Evolutionary conservation across 2,113 vertebrate genomes (phyloP), one percentile per base, ranked within the genome.

Genomic region (human): DNA sequence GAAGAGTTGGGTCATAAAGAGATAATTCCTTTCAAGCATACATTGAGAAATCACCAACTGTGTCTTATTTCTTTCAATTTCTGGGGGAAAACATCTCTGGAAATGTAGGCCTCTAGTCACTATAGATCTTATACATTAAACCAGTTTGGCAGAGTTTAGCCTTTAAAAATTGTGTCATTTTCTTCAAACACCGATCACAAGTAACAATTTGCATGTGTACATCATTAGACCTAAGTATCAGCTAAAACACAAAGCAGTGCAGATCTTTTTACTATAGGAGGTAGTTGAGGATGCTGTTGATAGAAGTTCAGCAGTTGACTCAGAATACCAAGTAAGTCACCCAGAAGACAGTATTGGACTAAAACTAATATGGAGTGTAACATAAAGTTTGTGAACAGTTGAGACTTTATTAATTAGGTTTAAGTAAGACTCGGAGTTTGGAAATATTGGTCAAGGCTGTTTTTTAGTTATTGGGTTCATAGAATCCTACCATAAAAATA

Each of bases 361-460:
- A 57, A 96, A 88, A 70, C 43, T 72, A 35, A 80, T 66, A 40
- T 75, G 59, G 52, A 76, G 20, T 92, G 38, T 48, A 96, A 64
- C 73, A 61, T 18, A 30, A 84, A 84, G 45, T 43, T 1, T 76
- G 35, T 68, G 45, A 88, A 50, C 17, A 38, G 2, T 76, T 59
- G 38, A 94, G 43, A n/a, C 40, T 82, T 96, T 87, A 68, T n/a
- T 94, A 48, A 83, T 93, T 93, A 96, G 38, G 6, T 89, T 94
- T 52, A 97, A 64, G 20, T 68, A 72, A 90, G 30, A 84, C 45
- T n/a, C 57, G 61, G 27, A 81, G 68, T 92, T 96, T 35, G n/a
- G 40, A 92, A 92, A 55, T 94, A 70, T 0, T 75, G 8, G 5
- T 59, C 75, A 72, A 30, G 40, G 40, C 27, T 52, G 10, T 89